These are phyloP conservation scores for Caerostris extrusa DNA, from an alignment of 1,140 invertebrate genomes.

Conservation along the genomic window DNA sequence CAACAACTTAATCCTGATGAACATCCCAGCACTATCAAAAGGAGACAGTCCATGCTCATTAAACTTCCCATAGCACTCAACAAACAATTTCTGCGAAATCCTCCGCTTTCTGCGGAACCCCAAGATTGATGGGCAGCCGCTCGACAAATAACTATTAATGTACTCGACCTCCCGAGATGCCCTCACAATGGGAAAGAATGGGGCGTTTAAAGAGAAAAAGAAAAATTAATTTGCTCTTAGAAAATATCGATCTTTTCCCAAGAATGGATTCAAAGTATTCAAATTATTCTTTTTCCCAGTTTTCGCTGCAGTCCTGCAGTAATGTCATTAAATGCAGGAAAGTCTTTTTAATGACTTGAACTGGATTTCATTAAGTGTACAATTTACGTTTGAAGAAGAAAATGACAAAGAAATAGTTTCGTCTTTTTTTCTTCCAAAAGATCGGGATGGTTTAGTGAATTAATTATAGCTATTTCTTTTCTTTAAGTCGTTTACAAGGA, in stretches of 20 bases:
- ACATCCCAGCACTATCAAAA: not conserved
- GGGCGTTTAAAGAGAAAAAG: not conserved
- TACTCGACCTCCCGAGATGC: not conserved
- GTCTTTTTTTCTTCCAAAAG: not conserved
- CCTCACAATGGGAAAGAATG: constrained; percentile 7
- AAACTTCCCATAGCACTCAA: not conserved
- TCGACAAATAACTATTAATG: not conserved
- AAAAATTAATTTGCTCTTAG: not conserved
- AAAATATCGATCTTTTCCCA: not conserved
- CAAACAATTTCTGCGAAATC: not conserved
- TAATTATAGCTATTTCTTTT: too few relatives aligned
- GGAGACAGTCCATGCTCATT: not conserved
- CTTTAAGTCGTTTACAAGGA: too few relatives aligned
- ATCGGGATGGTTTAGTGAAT: not conserved
- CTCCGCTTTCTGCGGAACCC: not conserved
- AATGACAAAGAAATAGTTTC: not conserved
- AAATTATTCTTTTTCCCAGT: not conserved
- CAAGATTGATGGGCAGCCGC: not conserved
- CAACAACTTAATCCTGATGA: constrained; percentile 6
- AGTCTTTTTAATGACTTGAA: not conserved
- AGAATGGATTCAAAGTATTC: not conserved
- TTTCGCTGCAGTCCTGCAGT: not conserved
- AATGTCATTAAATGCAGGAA: not conserved
- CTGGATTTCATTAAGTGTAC: not conserved
- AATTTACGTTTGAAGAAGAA: not conserved